Percentiles rank a stretch among this genome's conserved stretches.
Conservation (phyloP, 2,797 vertebrate genomes). For the Chaenodraco wilsoni region DNA sequence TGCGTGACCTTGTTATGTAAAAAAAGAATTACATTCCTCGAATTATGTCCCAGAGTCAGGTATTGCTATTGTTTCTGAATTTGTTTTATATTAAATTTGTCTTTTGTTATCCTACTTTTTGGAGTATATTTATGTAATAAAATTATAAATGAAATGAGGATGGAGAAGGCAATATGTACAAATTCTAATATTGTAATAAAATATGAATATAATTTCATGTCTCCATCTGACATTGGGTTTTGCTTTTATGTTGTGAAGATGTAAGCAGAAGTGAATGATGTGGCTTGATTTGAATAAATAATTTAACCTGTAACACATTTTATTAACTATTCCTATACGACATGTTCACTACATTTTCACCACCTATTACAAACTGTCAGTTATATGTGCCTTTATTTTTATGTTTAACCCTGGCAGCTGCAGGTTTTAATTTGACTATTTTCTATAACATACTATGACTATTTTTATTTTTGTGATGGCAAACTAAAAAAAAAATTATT, state of each 20-base stretch:
- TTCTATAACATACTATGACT: no score
- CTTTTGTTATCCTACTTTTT: conserved; percentile 69
- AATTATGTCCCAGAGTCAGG: conserved; percentile 52
- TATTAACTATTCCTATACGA: neutral
- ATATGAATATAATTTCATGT: conserved; percentile 55
- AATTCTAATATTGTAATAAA: conserved; percentile 79
- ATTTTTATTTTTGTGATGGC: no score
- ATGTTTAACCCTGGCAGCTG: no score
- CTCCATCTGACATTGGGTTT: conserved; percentile 32
- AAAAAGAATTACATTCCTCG: conserved; percentile 59
- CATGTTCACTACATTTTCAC: no score
- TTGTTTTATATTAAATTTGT: conserved; percentile 62
- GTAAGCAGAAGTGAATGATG: neutral
- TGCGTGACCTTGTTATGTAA: conserved; percentile 41
- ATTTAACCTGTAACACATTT: neutral
- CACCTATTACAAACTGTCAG: neutral
- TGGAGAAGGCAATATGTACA: conserved; percentile 60
- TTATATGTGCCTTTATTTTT: neutral
- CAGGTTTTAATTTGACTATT: no score
- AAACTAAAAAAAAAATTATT: no score
- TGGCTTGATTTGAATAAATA: conserved; percentile 14
- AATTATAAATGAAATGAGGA: conserved; percentile 69
- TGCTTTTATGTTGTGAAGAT: conserved; percentile 14
- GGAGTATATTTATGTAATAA: conserved; percentile 78
- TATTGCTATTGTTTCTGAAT: conserved; percentile 52